These are phyloP conservation scores for Antheraea yamamai DNA, from an alignment of 2,888 invertebrate genomes.

Conservation along the genomic window DNA sequence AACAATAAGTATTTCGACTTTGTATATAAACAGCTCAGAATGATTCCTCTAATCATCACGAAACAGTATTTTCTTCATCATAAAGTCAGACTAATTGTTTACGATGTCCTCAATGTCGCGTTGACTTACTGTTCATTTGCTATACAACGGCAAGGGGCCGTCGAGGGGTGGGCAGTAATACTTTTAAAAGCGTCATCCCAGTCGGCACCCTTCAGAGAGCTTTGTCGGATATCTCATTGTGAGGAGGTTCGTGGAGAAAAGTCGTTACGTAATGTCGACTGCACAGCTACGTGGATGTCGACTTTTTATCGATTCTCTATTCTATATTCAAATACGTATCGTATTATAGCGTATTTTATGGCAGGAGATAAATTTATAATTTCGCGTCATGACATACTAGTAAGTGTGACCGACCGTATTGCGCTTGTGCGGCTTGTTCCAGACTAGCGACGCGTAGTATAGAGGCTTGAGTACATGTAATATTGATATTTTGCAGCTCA, in stretches of 20 bases:
- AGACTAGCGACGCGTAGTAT: too few species aligned
- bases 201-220: slow-evolving; percentile 57
- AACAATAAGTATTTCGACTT: too few species aligned
- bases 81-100: neutral
- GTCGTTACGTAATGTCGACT: slow-evolving; percentile 37
- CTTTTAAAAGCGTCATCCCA: slow-evolving; percentile 75
- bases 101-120: slow-evolving; percentile 5
- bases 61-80: neutral
- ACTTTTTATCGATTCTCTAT: slow-evolving; percentile 29
- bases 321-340: neutral
- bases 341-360: neutral
- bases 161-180: slow-evolving; percentile 63
- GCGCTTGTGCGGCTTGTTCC: too few species aligned
- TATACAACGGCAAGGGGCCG: slow-evolving; percentile 25
- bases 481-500: too few species aligned
- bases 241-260: slow-evolving; percentile 54
- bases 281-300: slow-evolving; percentile 39
- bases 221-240: slow-evolving; percentile 67
- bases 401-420: too few species aligned
- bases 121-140: slow-evolving; percentile 17
- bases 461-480: too few species aligned
- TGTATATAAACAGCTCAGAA: too few species aligned
- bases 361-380: too few species aligned
- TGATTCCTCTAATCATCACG: too few species aligned
- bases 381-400: too few species aligned